Conservation (phyloP, 2,113 vertebrate genomes). For the Paradisaea rubra region DNA sequence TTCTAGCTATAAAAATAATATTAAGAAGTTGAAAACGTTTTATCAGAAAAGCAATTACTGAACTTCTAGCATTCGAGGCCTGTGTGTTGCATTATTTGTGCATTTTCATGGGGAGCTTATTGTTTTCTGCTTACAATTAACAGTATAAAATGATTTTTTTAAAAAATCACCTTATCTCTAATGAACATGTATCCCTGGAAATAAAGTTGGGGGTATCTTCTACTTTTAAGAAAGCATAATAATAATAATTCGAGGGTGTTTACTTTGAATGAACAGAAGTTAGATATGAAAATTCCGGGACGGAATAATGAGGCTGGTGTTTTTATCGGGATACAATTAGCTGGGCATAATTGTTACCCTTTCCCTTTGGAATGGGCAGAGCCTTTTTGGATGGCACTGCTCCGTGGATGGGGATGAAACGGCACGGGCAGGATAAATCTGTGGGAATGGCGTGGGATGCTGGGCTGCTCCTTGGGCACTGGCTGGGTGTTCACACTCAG, state of each 20-base stretch:
- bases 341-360: neutral
- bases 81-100: neutral
- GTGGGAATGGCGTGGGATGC: neutral
- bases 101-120: neutral
- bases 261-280: constrained; percentile 13
- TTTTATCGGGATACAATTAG: neutral
- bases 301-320: neutral
- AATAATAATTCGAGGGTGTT: neutral
- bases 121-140: constrained; percentile 26
- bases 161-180: constrained; percentile 43
- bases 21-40: constrained; percentile 17
- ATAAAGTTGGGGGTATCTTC: neutral
- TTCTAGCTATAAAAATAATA: neutral
- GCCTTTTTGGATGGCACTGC: neutral
- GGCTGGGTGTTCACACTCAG: neutral
- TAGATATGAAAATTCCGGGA: neutral
- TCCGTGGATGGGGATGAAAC: neutral
- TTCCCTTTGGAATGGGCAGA: neutral
- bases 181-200: constrained; percentile 14
- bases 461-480: neutral
- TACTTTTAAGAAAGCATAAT: neutral
- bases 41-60: constrained; percentile 42
- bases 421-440: neutral
- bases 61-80: neutral
- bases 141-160: neutral